A percentile compares a stretch with the other conserved stretches of the same genome.
These are phyloP conservation scores for Drosophila pseudotakahashii DNA, from an alignment of 2,888 invertebrate genomes.

Conservation along the genomic window DNA sequence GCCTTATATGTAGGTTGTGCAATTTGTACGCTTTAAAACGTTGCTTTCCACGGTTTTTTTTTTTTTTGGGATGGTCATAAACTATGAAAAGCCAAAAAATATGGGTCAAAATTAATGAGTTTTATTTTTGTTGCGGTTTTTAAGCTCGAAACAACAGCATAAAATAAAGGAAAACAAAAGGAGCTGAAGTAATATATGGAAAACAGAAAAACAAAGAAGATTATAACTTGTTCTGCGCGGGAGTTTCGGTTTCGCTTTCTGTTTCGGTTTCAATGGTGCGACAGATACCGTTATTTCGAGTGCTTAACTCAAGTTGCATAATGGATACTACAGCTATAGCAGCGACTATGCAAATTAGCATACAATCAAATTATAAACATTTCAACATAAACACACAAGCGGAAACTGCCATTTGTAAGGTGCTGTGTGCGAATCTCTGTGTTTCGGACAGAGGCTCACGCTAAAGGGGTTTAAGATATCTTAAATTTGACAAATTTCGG, in stretches of 20 bases:
- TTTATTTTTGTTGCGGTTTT: constrained; percentile 36
- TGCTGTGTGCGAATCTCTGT: constrained; percentile 35
- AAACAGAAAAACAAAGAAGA: constrained; percentile 6
- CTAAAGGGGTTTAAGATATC: neutral
- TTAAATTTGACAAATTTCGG: neutral
- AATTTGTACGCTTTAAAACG: constrained; percentile 34
- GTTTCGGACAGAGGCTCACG: constrained; percentile 8
- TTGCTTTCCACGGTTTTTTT: constrained; percentile 28
- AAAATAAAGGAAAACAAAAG: constrained; percentile 28
- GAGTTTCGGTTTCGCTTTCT: constrained; percentile 31
- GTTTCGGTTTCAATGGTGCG: constrained; percentile 36
- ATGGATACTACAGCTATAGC: constrained; percentile 19
- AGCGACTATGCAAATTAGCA: constrained; percentile 64
- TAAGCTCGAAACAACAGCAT: constrained; percentile 24
- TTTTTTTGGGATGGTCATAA: constrained; percentile 34
- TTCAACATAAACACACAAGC: constrained; percentile 66
- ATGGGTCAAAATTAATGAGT: constrained; percentile 61
- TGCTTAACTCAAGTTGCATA: constrained; percentile 55
- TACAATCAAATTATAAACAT: constrained; percentile 74
- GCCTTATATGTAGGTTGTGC: constrained; percentile 1
- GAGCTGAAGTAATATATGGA: constrained; percentile 24
- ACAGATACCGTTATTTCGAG: constrained; percentile 36
- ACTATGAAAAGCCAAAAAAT: constrained; percentile 30
- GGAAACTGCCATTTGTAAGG: constrained; percentile 67
- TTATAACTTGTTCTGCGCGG: constrained; percentile 27